Evolutionary conservation across 2,113 vertebrate genomes (phyloP).

Genomic region (Rostratula benghalensis): DNA sequence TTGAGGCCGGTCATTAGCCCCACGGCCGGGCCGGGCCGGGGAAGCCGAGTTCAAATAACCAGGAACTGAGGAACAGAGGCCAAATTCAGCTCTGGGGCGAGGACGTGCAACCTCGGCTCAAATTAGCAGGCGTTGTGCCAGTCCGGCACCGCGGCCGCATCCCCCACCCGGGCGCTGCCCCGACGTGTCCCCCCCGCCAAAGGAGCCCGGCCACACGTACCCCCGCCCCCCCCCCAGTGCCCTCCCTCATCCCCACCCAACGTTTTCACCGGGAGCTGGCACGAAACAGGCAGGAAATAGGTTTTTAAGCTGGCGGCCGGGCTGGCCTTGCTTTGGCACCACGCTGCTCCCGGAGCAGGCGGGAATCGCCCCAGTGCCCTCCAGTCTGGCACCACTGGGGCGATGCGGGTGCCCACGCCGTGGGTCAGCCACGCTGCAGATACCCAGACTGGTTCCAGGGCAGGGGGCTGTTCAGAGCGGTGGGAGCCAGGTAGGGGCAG

Average conservation of each 20-base stretch:
- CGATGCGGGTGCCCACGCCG: background rate
- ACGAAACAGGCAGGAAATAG: background rate
- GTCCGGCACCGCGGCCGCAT: accelerated
- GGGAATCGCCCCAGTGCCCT: background rate
- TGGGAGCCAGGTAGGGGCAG: background rate
- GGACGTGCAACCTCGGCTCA: background rate
- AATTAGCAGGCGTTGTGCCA: background rate
- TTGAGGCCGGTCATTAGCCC: background rate
- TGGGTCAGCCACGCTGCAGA: background rate
- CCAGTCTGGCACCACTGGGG: background rate
- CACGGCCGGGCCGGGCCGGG: background rate
- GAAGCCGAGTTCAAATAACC: slow-evolving; percentile 13
- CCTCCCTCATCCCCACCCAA: background rate
- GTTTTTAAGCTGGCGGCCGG: background rate
- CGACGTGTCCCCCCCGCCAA: background rate
- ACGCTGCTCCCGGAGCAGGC: background rate
- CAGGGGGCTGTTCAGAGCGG: background rate
- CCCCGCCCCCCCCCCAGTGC: background rate
- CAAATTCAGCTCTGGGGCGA: background rate
- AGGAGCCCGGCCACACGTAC: no score
- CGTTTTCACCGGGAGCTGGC: background rate
- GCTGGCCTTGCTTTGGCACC: background rate
- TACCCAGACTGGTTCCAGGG: accelerated
- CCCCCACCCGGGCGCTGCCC: background rate
- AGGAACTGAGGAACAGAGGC: slow-evolving; percentile 1